A percentile compares a stretch with the other conserved stretches of the same genome.
phyloP scores from a whole-genome alignment of 1,140 invertebrate species.

The Bacillus rossius region DNA sequence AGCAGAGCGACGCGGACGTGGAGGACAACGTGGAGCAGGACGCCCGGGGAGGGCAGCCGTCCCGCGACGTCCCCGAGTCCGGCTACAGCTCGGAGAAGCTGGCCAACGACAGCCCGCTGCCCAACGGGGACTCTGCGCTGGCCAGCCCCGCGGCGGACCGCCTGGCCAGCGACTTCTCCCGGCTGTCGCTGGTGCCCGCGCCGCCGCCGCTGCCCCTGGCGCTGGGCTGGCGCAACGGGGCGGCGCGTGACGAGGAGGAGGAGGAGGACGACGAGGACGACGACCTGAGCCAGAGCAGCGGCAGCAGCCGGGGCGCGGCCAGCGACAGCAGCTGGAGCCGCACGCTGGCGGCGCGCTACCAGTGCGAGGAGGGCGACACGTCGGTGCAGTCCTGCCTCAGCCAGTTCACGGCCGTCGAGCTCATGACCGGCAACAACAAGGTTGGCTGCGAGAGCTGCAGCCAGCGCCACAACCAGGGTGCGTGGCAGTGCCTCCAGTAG shows the following conservation, averaged over 20 bases:
- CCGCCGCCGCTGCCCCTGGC: too few species aligned
- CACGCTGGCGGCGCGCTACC: constrained; percentile 49
- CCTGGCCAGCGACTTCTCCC: too few species aligned
- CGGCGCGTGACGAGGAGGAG: too few species aligned
- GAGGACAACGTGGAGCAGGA: constrained; percentile 69
- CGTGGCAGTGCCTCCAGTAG: too few species aligned
- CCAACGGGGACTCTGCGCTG: constrained; percentile 7
- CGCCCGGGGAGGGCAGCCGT: constrained; percentile 34
- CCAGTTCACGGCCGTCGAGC: constrained; percentile 85
- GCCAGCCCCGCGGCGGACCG: constrained; percentile 39
- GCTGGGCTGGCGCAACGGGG: too few species aligned
- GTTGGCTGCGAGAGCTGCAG: constrained; percentile 90
- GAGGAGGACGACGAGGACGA: too few species aligned
- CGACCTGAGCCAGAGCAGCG: background rate
- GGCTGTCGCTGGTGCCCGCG: too few species aligned
- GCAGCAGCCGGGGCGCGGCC: constrained; percentile 14
- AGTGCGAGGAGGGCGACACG: constrained; percentile 68
- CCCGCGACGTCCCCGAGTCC: constrained; percentile 48
- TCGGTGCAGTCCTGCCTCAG: constrained; percentile 83
- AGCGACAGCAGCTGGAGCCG: constrained; percentile 29
- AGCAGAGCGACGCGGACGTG: constrained; percentile 65
- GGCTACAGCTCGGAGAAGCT: constrained; percentile 64
- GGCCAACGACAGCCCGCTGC: constrained; percentile 22
- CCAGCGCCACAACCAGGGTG: constrained; percentile 53
- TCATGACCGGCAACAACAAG: constrained; percentile 87